Conservation (phyloP, 2,113 vertebrate species). For the Pseudonaja textilis region DNA sequence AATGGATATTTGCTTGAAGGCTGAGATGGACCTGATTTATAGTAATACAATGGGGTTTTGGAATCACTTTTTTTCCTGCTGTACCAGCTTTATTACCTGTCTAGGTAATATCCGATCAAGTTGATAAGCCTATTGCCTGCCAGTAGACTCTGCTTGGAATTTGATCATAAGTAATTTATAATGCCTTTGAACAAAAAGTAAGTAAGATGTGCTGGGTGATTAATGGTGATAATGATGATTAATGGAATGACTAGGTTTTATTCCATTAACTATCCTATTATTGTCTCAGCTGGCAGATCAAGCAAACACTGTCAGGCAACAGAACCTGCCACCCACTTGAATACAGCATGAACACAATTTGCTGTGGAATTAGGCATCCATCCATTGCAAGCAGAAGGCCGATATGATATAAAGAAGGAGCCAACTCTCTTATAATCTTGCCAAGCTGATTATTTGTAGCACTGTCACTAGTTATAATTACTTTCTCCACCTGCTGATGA, state of each 20-base stretch:
- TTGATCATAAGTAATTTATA: not conserved
- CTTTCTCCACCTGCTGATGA: not conserved
- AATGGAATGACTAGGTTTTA: conserved; percentile 2
- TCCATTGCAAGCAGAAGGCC: conserved; percentile 1
- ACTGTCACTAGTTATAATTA: not conserved
- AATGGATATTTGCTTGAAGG: not conserved
- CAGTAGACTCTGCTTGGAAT: not conserved
- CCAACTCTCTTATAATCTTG: not conserved
- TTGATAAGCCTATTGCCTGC: not conserved
- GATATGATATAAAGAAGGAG: not conserved
- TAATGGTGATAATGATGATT: not conserved
- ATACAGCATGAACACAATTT: not conserved
- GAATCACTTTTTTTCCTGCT: not conserved
- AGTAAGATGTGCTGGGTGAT: not conserved
- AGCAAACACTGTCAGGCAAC: not conserved
- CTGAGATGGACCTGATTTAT: not conserved
- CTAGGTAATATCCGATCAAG: not conserved
- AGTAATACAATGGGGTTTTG: not conserved
- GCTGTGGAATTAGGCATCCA: not conserved
- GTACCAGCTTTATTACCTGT: not conserved
- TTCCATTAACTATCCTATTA: conserved; percentile 1
- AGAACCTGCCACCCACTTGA: conserved; percentile 12
- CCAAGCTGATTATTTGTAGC: not conserved
- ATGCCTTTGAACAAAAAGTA: not conserved
- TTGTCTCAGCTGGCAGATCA: conserved; percentile 7